These are phyloP conservation scores for Fundulus diaphanus DNA, from an alignment of 2,797 vertebrate genomes.

Conservation along the genomic window DNA sequence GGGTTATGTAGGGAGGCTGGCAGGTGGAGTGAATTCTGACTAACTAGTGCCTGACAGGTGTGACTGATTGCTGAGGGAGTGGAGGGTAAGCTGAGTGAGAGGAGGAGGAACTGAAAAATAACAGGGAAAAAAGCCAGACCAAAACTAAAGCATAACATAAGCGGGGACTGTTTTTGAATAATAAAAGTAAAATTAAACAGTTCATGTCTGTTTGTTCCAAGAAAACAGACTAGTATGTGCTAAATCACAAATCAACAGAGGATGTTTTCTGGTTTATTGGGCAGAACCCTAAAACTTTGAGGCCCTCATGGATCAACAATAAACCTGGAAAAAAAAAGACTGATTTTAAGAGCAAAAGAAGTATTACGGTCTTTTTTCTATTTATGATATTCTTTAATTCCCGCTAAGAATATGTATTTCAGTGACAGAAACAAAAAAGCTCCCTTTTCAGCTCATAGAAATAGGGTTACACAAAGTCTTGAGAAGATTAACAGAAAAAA, in stretches of 20 bases:
- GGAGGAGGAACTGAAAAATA: too few species aligned
- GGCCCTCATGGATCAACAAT: constrained; percentile 22
- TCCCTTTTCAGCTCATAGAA: constrained; percentile 29
- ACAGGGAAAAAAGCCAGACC: too few species aligned
- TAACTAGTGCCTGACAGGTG: too few species aligned
- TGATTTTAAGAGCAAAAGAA: constrained; percentile 36
- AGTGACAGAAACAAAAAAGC: constrained; percentile 30
- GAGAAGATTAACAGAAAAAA: constrained; percentile 64
- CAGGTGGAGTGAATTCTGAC: too few species aligned
- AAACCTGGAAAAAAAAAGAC: constrained; percentile 27
- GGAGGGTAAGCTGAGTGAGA: too few species aligned
- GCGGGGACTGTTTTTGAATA: not conserved
- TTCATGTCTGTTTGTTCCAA: not conserved
- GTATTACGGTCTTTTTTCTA: constrained; percentile 51
- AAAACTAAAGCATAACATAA: too few species aligned
- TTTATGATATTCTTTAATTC: constrained; percentile 34
- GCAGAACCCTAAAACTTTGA: constrained; percentile 29
- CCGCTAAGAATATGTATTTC: constrained; percentile 49
- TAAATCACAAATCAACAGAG: not conserved
- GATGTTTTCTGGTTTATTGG: not conserved
- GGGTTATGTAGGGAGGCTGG: too few species aligned
- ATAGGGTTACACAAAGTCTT: constrained; percentile 50
- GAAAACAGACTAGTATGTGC: not conserved
- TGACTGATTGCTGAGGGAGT: too few species aligned
- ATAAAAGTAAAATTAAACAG: not conserved